Base-by-base conservation (phyloP, 2,888 invertebrate species). In the Neoitamus cyanurus region DNA sequence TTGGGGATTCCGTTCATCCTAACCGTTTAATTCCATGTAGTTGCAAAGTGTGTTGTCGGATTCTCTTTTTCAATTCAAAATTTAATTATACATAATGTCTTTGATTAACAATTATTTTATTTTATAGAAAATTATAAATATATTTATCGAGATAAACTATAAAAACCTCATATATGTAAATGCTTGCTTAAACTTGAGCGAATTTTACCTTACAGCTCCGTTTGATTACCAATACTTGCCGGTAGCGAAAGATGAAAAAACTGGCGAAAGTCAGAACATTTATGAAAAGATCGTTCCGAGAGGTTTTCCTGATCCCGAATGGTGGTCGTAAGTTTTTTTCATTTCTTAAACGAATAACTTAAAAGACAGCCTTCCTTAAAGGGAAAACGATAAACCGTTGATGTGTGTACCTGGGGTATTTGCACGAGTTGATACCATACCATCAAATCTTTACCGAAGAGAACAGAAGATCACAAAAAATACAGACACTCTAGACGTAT, bases 171-270 rank as follows among this genome's bases (percentile, higher is more conserved):
- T n/a, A n/a, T n/a, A n/a, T n/a, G n/a, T n/a, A n/a, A n/a, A n/a
- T n/a, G n/a, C n/a, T n/a, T n/a, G n/a, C n/a, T n/a, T n/a, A n/a
- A n/a, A n/a, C n/a, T n/a, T n/a, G n/a, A n/a, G n/a, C n/a, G n/a
- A n/a, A 3, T 58, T 20, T 83, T 88, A 87, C 88, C 83, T 92
- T 92, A 37, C 90, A 97, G 97, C 94, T 86, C 92, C 98, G 88
- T 95, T 95, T 90, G 99, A 99, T 91, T 99, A 97, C 90, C 98
- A 99, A 91, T 99, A 95, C 90, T 91, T 99, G 85, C 97, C 99
- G 1, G 92, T 98, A 87, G 90, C 91, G 58, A 90, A 91, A 86
- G 90, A 92, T 86, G 89, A 89, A 20, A 86, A 90, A 80, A 87
- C 87, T 42, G 91, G 92, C 9, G 91, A 92, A 84, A 90, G 93